Conservation (phyloP, 2,797 vertebrate species). For the Pantherophis alleghaniensis region DNA sequence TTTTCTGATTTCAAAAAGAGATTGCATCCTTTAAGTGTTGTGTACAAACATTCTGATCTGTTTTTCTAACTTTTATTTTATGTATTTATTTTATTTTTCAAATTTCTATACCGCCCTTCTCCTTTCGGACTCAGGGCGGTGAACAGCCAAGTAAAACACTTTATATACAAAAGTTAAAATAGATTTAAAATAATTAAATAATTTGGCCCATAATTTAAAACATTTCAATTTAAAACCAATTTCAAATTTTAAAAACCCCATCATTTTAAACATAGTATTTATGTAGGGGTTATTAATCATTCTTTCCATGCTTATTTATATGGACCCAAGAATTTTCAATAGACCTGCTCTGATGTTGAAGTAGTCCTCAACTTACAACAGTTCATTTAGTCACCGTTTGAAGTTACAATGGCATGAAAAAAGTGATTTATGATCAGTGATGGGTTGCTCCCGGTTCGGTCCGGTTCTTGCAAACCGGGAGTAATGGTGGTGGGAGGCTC, state of each 20-base stretch:
- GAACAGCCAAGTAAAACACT: no score
- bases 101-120: no score
- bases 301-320: background rate
- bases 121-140: no score
- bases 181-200: no score
- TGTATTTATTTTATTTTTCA: no score
- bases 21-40: background rate
- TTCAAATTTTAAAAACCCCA: no score
- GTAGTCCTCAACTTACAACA: background rate
- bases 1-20: background rate
- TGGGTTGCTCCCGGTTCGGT: no score
- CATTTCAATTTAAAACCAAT: no score
- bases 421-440: background rate
- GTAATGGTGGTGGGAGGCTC: no score
- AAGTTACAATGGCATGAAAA: background rate
- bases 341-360: background rate
- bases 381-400: background rate
- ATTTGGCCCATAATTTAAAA: no score
- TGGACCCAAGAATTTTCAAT: background rate
- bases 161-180: no score
- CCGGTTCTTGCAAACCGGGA: no score
- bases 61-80: background rate
- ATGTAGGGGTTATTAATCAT: background rate
- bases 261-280: background rate
- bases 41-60: background rate